phyloP scores from a whole-genome alignment of 2,113 vertebrate species.

The Corvus hawaiiensis region DNA sequence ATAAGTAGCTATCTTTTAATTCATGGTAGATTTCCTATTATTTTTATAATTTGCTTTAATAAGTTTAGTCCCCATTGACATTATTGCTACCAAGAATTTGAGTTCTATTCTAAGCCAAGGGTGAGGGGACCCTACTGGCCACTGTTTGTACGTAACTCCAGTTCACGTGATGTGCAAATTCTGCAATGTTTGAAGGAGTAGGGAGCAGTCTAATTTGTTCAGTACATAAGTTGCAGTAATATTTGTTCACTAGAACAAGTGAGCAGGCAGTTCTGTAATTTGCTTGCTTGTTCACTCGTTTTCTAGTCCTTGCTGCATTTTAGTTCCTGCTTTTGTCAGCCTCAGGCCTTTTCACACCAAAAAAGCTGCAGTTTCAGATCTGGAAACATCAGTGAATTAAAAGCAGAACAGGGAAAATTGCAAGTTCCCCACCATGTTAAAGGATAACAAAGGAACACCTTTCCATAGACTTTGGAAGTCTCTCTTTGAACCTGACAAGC shows the following conservation, averaged over 20 bases:
- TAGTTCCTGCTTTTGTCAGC: neutral
- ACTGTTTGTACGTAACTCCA: neutral
- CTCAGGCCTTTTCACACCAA: neutral
- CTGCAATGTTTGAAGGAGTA: neutral
- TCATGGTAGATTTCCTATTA: neutral
- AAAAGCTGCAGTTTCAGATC: neutral
- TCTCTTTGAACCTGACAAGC: accelerated
- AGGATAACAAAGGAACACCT: neutral
- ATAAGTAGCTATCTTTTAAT: neutral
- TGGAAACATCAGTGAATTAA: neutral
- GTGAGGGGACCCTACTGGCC: neutral
- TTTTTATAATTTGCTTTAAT: neutral
- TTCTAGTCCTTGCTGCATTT: neutral
- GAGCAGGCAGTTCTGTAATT: neutral
- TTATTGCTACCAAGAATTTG: neutral
- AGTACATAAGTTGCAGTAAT: neutral
- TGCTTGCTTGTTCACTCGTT: neutral
- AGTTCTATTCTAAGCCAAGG: neutral
- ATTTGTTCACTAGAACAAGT: neutral
- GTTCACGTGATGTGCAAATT: neutral
- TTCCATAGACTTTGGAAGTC: neutral
- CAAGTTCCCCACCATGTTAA: neutral
- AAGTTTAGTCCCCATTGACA: neutral
- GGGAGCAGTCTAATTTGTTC: neutral
- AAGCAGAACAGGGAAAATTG: neutral